Evolutionary conservation across 2,888 invertebrate genomes (phyloP).

Genomic region (Drosophila kanekoi): DNA sequence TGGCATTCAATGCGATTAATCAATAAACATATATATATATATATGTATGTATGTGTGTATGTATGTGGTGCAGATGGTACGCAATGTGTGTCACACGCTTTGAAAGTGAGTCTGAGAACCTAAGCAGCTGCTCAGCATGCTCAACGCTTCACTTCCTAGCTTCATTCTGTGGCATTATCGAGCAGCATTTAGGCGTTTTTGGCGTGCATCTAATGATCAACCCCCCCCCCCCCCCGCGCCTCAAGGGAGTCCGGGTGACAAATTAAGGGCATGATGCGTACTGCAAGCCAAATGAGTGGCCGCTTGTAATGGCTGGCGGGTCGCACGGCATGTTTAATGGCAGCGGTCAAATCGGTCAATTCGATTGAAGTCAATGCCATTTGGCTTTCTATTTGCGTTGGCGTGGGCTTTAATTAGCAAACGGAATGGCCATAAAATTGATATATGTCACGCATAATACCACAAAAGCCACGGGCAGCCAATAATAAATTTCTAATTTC

Average conservation of each 20-base stretch:
- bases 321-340: slow-evolving; percentile 44
- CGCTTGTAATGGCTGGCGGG: slow-evolving; percentile 20
- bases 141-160: slow-evolving; percentile 36
- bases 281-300: slow-evolving; percentile 47
- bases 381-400: slow-evolving; percentile 68
- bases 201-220: slow-evolving; percentile 33
- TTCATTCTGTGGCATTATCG: neutral
- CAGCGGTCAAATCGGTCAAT: slow-evolving; percentile 28
- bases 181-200: slow-evolving; percentile 37
- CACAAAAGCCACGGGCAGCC: slow-evolving; percentile 32
- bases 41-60: too few relatives aligned
- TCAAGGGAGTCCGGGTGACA: slow-evolving; percentile 24
- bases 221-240: slow-evolving; percentile 30
- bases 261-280: slow-evolving; percentile 64
- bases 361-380: slow-evolving; percentile 53
- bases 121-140: slow-evolving; percentile 4
- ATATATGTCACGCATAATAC: slow-evolving; percentile 64
- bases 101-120: slow-evolving; percentile 75
- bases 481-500: slow-evolving; percentile 52
- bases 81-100: slow-evolving; percentile 66
- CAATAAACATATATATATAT: slow-evolving; percentile 50
- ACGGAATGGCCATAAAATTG: slow-evolving; percentile 61
- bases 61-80: neutral
- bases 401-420: slow-evolving; percentile 68
- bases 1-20: slow-evolving; percentile 72